phyloP scores from a whole-genome alignment of 2,113 vertebrate genomes.

The Caranx melampygus region DNA sequence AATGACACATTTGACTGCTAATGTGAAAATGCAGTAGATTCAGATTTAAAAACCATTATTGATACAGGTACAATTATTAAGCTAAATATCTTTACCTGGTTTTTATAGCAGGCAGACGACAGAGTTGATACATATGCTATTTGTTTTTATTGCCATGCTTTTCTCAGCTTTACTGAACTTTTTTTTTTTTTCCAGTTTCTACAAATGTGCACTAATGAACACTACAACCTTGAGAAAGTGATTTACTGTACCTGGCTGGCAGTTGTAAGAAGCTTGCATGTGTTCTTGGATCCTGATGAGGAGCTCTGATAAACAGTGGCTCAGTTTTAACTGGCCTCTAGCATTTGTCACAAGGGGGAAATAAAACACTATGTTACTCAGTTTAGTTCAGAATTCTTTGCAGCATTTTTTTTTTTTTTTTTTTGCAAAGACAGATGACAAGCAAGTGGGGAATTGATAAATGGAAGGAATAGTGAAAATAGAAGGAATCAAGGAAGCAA shows the following conservation, averaged over 20 bases:
- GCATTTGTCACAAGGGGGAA: neutral
- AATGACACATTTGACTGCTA: neutral
- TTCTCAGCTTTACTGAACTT: neutral
- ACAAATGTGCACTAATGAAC: neutral
- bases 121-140: neutral
- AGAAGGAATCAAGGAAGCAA: conserved; percentile 52
- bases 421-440: conserved; percentile 32
- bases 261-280: neutral
- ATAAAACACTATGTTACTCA: conserved; percentile 14
- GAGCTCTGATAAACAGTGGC: neutral
- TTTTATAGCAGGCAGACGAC: neutral
- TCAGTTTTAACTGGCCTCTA: neutral
- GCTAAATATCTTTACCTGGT: neutral
- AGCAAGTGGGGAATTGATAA: conserved; percentile 27
- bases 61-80: neutral
- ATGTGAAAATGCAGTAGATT: neutral
- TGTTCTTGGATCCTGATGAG: neutral
- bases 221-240: neutral
- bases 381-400: conserved; percentile 10
- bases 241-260: neutral
- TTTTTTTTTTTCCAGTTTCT: neutral
- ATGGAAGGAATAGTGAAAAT: conserved; percentile 50
- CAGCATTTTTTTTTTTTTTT: too few species aligned
- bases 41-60: too few species aligned
- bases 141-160: neutral